Evolutionary conservation across 2,888 invertebrate species (phyloP).

Genomic region (Xestia xanthographa): DNA sequence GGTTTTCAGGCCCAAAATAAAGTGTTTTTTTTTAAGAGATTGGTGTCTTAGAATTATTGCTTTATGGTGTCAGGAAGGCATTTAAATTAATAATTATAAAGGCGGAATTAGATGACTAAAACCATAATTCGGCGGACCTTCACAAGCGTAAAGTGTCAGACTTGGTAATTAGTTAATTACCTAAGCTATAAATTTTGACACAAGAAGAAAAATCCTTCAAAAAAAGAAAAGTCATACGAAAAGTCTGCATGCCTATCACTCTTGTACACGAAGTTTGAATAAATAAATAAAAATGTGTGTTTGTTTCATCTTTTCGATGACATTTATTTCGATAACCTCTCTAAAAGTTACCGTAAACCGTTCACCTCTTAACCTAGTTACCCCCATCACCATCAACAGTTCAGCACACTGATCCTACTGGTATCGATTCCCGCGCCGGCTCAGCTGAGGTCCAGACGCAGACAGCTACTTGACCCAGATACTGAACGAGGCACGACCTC

Average conservation of each 20-base stretch:
- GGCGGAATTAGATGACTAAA: background rate
- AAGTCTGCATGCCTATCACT: no score
- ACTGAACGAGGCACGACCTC: conserved; percentile 42
- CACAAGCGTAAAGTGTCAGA: background rate
- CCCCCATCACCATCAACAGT: background rate
- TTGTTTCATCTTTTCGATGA: background rate
- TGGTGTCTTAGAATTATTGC: no score
- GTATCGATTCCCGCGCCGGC: conserved; percentile 37
- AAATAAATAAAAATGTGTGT: background rate
- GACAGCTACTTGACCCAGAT: conserved; percentile 49
- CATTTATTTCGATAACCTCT: background rate
- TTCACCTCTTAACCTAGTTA: background rate
- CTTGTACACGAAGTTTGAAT: no score
- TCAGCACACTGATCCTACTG: conserved; percentile 4
- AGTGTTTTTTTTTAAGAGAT: no score
- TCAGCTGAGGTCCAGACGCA: conserved; percentile 50
- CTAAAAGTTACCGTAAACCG: no score
- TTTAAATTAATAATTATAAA: background rate
- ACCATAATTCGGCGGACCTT: background rate
- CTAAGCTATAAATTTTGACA: background rate
- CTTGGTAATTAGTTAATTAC: background rate
- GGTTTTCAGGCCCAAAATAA: no score
- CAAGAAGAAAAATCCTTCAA: background rate
- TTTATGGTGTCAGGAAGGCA: no score
- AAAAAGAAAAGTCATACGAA: no score